phyloP scores from a whole-genome alignment of 1,140 invertebrate species.

The Drosophila tsacasi region DNA sequence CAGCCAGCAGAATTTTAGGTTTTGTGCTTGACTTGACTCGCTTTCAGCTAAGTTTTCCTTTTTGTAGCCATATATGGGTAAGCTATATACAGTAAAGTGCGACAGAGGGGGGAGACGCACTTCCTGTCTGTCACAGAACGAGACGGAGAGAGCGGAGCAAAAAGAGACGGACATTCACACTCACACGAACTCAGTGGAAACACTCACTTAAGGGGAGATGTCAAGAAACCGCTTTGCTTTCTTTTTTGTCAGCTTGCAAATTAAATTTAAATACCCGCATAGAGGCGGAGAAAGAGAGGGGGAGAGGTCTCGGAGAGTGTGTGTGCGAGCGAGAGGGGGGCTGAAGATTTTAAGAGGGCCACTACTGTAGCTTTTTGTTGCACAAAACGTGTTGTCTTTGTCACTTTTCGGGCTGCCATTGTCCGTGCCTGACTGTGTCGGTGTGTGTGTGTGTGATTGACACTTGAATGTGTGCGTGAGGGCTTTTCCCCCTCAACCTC shows the following conservation, averaged over 20 bases:
- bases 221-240: conserved; percentile 73
- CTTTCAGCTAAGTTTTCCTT: conserved; percentile 48
- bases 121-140: conserved; percentile 57
- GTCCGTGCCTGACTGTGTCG: conserved; percentile 24
- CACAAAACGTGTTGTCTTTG: conserved; percentile 45
- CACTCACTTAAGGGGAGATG: conserved; percentile 50
- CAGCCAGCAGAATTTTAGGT: conserved; percentile 38
- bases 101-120: conserved; percentile 10
- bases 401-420: conserved; percentile 49
- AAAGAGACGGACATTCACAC: conserved; percentile 14
- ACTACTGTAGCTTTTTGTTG: conserved; percentile 56
- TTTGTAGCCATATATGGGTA: conserved; percentile 42
- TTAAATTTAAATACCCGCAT: conserved; percentile 79
- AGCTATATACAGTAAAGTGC: conserved; percentile 7
- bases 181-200: conserved; percentile 6
- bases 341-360: conserved; percentile 34
- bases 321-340: conserved; percentile 14
- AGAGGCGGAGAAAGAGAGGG: conserved; percentile 17
- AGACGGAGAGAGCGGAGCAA: not conserved
- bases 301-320: conserved; percentile 7
- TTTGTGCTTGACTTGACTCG: conserved; percentile 53
- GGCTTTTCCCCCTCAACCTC: conserved; percentile 4
- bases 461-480: conserved; percentile 46
- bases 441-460: conserved; percentile 42
- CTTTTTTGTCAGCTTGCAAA: conserved; percentile 77